These are phyloP conservation scores for Mus caroli DNA, from an alignment of 2,797 vertebrate genomes.

Conservation along the genomic window DNA sequence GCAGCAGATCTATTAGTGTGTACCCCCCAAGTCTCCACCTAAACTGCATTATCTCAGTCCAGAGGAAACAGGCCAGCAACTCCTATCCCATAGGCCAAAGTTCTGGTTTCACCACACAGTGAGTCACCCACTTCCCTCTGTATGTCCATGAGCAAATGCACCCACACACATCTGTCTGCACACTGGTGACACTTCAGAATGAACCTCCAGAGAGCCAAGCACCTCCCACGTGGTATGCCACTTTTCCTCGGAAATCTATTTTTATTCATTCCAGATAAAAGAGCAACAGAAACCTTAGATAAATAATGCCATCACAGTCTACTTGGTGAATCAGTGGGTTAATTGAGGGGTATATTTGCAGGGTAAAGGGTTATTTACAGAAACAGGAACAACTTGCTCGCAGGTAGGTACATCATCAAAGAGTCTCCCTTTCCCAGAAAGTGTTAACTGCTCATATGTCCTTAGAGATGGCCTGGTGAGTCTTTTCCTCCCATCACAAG, in stretches of 20 bases:
- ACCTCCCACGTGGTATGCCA: not conserved
- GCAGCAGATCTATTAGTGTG: not conserved
- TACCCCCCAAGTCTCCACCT: not conserved
- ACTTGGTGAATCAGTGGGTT: not conserved
- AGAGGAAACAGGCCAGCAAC: not conserved
- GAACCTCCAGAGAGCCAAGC: not conserved
- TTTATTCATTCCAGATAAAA: not conserved
- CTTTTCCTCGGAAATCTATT: not conserved
- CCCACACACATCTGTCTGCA: conserved; percentile 1
- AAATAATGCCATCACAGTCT: not conserved
- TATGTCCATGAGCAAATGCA: conserved; percentile 1
- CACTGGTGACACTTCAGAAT: not conserved
- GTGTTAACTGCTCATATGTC: not conserved
- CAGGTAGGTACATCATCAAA: not conserved
- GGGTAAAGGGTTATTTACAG: not conserved
- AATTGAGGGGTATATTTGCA: not conserved
- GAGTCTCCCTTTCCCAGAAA: not conserved
- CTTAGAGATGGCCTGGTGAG: not conserved
- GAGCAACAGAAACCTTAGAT: not conserved
- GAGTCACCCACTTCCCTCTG: not conserved
- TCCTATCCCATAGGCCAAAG: not conserved
- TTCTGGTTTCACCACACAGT: not conserved
- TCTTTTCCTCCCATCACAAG: too few species aligned
- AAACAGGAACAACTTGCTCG: not conserved
- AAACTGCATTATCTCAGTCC: not conserved